Percentiles rank a stretch among this genome's conserved stretches.
Evolutionary conservation across 2,797 vertebrate genomes (phyloP).

Genomic region (Cynopterus sphinx): DNA sequence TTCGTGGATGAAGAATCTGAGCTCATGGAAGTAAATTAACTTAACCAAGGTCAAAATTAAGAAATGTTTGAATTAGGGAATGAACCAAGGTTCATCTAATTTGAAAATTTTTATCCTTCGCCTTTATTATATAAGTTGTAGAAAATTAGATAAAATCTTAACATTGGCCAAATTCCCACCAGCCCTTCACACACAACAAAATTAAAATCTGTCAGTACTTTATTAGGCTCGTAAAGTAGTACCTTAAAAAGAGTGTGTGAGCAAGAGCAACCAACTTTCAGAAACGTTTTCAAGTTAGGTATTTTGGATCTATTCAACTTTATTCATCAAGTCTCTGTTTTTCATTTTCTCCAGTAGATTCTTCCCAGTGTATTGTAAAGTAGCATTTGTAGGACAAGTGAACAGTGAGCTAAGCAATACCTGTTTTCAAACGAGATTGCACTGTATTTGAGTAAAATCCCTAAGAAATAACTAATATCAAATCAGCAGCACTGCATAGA

Average conservation of each 20-base stretch:
- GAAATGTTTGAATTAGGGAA: not conserved
- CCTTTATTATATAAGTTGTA: not conserved
- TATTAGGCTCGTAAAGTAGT: not conserved
- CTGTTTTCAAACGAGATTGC: constrained; percentile 54
- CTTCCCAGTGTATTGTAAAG: not conserved
- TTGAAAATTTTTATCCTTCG: not conserved
- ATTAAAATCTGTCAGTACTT: not conserved
- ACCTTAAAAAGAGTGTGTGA: not conserved
- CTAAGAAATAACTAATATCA: not conserved
- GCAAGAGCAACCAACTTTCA: not conserved
- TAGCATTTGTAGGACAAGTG: constrained; percentile 37
- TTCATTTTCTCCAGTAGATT: not conserved
- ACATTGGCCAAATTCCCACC: not conserved
- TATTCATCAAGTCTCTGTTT: not conserved
- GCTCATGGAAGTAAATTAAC: not conserved
- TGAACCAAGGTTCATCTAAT: not conserved
- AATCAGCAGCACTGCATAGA: not conserved
- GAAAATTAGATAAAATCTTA: not conserved
- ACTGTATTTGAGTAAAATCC: constrained; percentile 8
- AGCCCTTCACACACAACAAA: not conserved
- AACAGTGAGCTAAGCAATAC: constrained; percentile 10
- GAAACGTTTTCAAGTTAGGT: not conserved
- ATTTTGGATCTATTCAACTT: not conserved
- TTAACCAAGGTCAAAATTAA: not conserved
- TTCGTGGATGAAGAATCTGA: not conserved